These are phyloP conservation scores for Archivesica marissinica DNA, from an alignment of 1,140 invertebrate genomes.

Conservation along the genomic window DNA sequence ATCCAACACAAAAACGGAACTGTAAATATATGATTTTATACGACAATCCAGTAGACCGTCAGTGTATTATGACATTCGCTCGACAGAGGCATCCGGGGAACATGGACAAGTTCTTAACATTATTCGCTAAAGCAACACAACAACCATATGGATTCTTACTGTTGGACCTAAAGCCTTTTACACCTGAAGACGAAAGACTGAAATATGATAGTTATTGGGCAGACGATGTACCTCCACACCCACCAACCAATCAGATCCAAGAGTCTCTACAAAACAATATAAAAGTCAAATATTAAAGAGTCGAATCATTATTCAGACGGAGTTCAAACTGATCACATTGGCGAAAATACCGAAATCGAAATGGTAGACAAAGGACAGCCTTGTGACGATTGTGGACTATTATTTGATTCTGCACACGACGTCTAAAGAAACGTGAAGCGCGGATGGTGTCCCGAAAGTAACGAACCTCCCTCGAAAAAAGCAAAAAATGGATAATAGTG, in stretches of 20 bases:
- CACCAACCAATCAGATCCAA: background rate
- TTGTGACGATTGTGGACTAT: slow-evolving; percentile 43
- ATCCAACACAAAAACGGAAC: slow-evolving; percentile 23
- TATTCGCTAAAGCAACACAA: too few relatives aligned
- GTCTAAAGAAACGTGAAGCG: slow-evolving; percentile 34
- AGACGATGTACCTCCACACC: too few relatives aligned
- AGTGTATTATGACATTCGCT: background rate
- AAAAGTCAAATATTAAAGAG: background rate
- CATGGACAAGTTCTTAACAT: too few relatives aligned
- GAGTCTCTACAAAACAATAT: background rate
- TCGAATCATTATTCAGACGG: background rate
- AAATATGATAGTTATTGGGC: too few relatives aligned
- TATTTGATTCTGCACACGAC: slow-evolving; percentile 40
- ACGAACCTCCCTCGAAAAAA: slow-evolving; percentile 14
- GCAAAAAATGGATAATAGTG: background rate
- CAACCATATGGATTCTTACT: too few relatives aligned
- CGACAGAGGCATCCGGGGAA: background rate
- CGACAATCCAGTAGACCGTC: background rate
- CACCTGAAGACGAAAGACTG: too few relatives aligned
- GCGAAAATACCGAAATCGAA: background rate
- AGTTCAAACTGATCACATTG: slow-evolving; percentile 28
- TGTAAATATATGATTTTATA: background rate
- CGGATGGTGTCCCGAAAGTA: slow-evolving; percentile 22
- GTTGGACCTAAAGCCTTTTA: too few relatives aligned
- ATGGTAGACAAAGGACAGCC: slow-evolving; percentile 29